Conservation (phyloP, 2,113 vertebrate species). For the Hemiprocne comata region DNA sequence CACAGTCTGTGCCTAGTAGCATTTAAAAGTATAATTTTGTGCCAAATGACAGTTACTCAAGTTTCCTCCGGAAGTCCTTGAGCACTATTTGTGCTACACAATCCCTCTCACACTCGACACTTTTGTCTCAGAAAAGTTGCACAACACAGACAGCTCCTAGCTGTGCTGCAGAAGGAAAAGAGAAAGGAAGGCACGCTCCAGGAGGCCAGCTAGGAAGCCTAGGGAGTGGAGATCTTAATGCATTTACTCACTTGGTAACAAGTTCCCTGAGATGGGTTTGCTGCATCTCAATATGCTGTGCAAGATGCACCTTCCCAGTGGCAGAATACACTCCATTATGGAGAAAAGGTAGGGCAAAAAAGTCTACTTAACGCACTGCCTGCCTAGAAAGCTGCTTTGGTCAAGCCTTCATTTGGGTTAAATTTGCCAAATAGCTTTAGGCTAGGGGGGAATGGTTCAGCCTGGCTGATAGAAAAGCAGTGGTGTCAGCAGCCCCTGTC, state of each 20-base stretch:
- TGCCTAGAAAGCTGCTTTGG: background rate
- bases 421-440: background rate
- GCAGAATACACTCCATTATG: background rate
- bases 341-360: background rate
- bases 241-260: rapidly evolving
- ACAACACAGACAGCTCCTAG: background rate
- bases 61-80: background rate
- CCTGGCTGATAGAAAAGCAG: background rate
- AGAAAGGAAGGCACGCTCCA: rapidly evolving
- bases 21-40: background rate
- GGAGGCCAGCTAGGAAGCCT: background rate
- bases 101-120: background rate
- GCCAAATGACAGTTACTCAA: background rate
- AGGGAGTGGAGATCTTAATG: rapidly evolving
- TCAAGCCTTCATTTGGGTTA: background rate
- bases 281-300: background rate
- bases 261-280: background rate
- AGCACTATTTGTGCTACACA: background rate
- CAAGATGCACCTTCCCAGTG: background rate
- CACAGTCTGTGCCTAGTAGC: background rate
- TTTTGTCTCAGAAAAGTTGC: background rate
- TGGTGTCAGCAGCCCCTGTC: background rate
- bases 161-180: background rate
- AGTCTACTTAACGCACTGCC: background rate
- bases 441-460: background rate